These are phyloP conservation scores for Ormia ochracea DNA, from an alignment of 2,888 invertebrate species.

Conservation along the genomic window DNA sequence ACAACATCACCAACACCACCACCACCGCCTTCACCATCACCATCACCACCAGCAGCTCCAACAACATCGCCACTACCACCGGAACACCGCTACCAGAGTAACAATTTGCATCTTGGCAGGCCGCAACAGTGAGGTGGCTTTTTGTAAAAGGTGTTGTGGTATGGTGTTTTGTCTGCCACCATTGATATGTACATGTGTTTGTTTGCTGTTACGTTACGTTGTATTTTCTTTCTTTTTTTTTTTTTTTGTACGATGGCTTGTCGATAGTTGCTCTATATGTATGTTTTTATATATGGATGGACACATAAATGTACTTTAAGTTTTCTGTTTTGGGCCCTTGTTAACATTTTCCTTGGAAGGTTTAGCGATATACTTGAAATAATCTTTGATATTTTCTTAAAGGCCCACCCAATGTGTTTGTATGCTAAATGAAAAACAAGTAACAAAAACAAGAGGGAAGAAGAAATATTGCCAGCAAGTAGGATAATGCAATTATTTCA, in stretches of 20 bases:
- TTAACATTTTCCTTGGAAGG: constrained; percentile 61
- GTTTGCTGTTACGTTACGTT: constrained; percentile 24
- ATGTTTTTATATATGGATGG: constrained; percentile 13
- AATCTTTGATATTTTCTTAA: constrained; percentile 53
- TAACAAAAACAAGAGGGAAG: too few species aligned
- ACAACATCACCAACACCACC: constrained; percentile 17
- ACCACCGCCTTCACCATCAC: not conserved
- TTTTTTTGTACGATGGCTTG: constrained; percentile 30
- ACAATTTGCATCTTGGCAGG: constrained; percentile 34
- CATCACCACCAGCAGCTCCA: constrained; percentile 28
- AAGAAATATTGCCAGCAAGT: not conserved
- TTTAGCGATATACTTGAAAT: constrained; percentile 53
- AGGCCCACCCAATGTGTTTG: constrained; percentile 48
- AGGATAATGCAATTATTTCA: not conserved
- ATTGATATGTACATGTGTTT: constrained; percentile 26
- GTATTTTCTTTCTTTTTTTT: constrained; percentile 28
- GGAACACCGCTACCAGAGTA: constrained; percentile 20
- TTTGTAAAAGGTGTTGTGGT: constrained; percentile 53
- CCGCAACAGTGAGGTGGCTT: constrained; percentile 35
- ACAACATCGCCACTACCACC: not conserved
- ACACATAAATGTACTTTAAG: constrained; percentile 56
- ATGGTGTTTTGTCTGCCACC: constrained; percentile 57
- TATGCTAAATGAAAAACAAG: constrained; percentile 13
- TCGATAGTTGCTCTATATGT: constrained; percentile 28
- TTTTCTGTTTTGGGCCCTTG: constrained; percentile 58